phyloP scores from a whole-genome alignment of 2,888 invertebrate genomes.

The Zaprionus obscuricornis region DNA sequence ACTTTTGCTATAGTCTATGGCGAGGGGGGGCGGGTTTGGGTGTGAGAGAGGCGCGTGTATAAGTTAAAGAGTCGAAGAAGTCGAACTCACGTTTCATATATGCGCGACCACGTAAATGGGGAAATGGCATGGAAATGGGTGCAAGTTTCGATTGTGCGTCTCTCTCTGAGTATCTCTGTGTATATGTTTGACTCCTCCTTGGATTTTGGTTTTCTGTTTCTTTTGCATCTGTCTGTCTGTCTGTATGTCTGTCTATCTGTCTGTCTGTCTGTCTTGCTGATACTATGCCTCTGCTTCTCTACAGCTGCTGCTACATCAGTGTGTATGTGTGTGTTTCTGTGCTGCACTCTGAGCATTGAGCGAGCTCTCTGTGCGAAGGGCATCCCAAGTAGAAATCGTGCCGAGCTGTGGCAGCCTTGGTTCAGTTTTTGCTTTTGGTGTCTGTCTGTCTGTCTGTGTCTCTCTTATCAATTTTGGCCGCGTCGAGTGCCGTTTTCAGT shows the following conservation, averaged over 20 bases:
- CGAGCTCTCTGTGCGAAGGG: slow-evolving; percentile 43
- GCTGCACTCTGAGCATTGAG: slow-evolving; percentile 7
- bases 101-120: slow-evolving; percentile 63
- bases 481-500: slow-evolving; percentile 65
- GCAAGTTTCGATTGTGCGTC: slow-evolving; percentile 31
- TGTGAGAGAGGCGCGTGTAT: neutral
- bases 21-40: neutral
- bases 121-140: slow-evolving; percentile 69
- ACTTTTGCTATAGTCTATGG: neutral
- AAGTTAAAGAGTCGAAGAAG: too few species aligned
- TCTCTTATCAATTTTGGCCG: slow-evolving; percentile 62
- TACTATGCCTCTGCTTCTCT: too few species aligned
- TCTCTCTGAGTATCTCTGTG: slow-evolving; percentile 4
- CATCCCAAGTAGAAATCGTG: slow-evolving; percentile 69
- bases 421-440: slow-evolving; percentile 26
- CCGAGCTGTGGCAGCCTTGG: slow-evolving; percentile 55
- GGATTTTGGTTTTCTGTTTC: slow-evolving; percentile 28
- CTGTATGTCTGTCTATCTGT: too few species aligned
- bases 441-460: slow-evolving; percentile 7
- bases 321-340: too few species aligned
- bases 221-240: too few species aligned
- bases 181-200: slow-evolving; percentile 41
- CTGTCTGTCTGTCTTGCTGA: too few species aligned
- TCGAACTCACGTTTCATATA: slow-evolving; percentile 55
- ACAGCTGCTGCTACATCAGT: too few species aligned